Evolutionary conservation across 1,140 invertebrate species (phyloP).

Genomic region (Fopius arisanus): DNA sequence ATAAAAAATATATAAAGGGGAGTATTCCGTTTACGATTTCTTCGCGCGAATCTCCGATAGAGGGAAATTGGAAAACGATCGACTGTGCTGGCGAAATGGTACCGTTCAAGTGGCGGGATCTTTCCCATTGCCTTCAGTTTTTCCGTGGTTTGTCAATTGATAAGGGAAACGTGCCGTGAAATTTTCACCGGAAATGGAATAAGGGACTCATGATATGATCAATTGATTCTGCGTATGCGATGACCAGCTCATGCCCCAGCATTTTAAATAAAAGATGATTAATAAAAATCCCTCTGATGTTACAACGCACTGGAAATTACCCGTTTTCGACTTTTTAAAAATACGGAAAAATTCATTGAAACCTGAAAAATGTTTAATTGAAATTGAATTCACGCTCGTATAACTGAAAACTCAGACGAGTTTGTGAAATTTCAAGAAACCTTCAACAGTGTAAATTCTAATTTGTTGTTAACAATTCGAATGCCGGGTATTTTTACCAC

Average conservation of each 20-base stretch:
- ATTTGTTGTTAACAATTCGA: no score
- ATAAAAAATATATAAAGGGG: background rate
- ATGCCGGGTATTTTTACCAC: no score
- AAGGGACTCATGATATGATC: background rate
- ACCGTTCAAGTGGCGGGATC: background rate
- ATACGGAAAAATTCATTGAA: no score
- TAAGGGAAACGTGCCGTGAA: background rate
- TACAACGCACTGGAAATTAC: no score
- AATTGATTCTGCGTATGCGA: background rate
- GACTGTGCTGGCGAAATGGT: background rate
- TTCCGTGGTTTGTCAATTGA: constrained; percentile 15
- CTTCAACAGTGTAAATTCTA: no score
- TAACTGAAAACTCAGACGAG: no score
- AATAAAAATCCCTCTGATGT: no score
- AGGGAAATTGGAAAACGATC: constrained; percentile 21
- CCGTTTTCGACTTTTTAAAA: no score
- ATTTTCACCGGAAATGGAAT: background rate
- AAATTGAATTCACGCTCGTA: no score
- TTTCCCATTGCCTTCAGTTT: constrained; percentile 3
- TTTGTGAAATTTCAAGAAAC: no score
- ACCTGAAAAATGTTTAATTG: no score
- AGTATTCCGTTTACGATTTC: constrained; percentile 9
- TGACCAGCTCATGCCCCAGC: background rate
- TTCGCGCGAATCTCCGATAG: background rate
- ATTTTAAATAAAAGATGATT: background rate